phyloP scores from a whole-genome alignment of 2,113 vertebrate species.

The Eulemur rufifrons region DNA sequence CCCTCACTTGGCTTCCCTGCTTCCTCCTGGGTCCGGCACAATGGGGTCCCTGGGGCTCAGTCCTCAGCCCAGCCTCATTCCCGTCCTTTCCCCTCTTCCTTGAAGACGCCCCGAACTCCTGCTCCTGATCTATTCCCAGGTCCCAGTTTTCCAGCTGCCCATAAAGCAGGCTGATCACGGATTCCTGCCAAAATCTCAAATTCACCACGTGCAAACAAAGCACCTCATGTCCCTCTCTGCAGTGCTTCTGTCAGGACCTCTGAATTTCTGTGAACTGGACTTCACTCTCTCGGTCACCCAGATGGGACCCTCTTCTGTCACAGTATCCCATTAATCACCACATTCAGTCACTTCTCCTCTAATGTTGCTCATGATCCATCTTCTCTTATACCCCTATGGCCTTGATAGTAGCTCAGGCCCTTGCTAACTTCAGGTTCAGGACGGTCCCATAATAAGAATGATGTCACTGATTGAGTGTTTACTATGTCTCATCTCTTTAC shows the following conservation, averaged over 20 bases:
- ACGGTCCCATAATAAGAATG: background rate
- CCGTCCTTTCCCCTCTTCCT: background rate
- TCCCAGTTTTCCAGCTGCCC: background rate
- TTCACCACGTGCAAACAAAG: background rate
- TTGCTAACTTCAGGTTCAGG: too few species aligned
- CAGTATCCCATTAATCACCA: rapidly evolving
- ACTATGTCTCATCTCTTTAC: background rate
- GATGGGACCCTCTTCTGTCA: background rate
- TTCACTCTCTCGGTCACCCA: background rate
- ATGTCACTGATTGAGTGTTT: background rate
- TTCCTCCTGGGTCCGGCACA: background rate
- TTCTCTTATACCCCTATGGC: background rate
- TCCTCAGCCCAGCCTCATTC: background rate
- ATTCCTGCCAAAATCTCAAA: background rate
- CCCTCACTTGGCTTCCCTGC: background rate
- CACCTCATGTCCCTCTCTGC: background rate
- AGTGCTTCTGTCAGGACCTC: background rate
- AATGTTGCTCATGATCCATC: rapidly evolving
- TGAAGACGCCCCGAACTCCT: background rate
- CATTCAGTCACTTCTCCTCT: background rate
- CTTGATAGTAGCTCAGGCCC: background rate
- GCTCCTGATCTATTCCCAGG: background rate
- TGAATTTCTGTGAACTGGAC: background rate
- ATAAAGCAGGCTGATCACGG: background rate
- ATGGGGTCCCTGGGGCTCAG: rapidly evolving